Base-by-base conservation (phyloP, 2,113 vertebrate genomes). In the Aptenodytes patagonicus region DNA sequence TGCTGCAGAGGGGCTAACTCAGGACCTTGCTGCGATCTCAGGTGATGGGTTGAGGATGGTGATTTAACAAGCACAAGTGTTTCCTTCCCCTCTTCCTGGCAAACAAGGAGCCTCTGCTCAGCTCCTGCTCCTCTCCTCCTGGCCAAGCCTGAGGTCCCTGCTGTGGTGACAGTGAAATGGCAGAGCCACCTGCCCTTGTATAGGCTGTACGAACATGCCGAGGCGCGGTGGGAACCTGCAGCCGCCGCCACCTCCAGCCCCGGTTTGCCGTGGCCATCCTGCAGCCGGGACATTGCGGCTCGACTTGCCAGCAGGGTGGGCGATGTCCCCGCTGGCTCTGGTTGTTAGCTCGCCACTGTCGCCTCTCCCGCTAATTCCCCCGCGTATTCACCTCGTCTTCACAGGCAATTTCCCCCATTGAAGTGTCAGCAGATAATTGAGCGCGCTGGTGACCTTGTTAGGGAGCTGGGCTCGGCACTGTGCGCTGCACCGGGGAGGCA, bases 381-480 rank as follows among this genome's bases (percentile, higher is more conserved):
- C 0, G 0, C 0, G 13, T 55, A 58, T 89, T 88, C 95, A 44
- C 95, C 94, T 95, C 26, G 0, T 72, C 87, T 96, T 97, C 95
- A 95, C 95, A 97, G 94, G 96, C 95, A 91, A 94, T 97, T 97
- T 97, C 97, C 90, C 75, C 93, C 72, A 93, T 83, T 93, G 94
- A 97, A 64, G 5, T 95, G 95, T 96, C 95, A 95, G 85, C 1
- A 4, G 95, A 89, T 96, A 96, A 96, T 93, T 87, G 96, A 94
- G 88, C 47, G 18, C 0, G 16, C 73, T 9, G 61, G 51, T 91
- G 97, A 97, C 97, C 97, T 77, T 47, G 94, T 94, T 87, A 94
- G 89, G 85, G 97, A 97, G 93, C 92, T 0, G 18, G 73, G 95
- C 92, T 91, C 1, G 0, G 64, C 2, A 7, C 71, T 31, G 85